A percentile compares a stretch with the other conserved stretches of the same genome.
Evolutionary conservation across 2,113 vertebrate genomes (phyloP).

Genomic region (Bungarus multicinctus): DNA sequence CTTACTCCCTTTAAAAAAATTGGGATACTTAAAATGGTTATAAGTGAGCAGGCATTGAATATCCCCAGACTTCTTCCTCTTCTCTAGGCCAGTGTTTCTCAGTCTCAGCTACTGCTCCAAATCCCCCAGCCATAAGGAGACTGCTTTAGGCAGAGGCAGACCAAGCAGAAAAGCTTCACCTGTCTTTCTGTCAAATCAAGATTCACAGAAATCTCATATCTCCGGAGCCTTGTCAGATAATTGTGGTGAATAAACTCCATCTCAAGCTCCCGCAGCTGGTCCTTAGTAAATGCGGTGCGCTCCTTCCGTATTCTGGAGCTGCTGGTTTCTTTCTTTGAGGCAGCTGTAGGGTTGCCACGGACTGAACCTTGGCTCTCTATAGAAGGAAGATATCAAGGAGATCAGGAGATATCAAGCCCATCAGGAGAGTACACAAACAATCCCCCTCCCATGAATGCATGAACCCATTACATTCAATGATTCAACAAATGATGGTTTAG

Average conservation of each 20-base stretch:
- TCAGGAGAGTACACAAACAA: not conserved
- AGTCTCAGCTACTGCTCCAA: not conserved
- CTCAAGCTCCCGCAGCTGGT: slow-evolving; percentile 92
- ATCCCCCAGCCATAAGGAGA: not conserved
- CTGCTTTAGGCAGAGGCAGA: not conserved
- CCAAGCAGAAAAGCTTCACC: slow-evolving; percentile 62
- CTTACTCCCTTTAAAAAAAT: not conserved
- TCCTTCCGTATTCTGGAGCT: slow-evolving; percentile 88
- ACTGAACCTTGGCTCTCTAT: slow-evolving; percentile 72
- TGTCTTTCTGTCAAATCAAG: slow-evolving; percentile 96
- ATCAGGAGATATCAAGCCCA: not conserved
- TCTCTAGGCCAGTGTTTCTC: not conserved
- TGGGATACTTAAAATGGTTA: not conserved
- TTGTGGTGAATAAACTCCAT: slow-evolving; percentile 96
- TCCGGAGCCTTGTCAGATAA: slow-evolving; percentile 92
- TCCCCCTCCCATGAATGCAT: not conserved
- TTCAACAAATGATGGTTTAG: not conserved
- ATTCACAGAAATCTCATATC: slow-evolving; percentile 97
- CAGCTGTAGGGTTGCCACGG: slow-evolving; percentile 10
- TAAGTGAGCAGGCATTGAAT: not conserved
- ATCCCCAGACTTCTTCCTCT: not conserved
- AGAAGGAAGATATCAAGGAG: not conserved
- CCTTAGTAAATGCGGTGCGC: slow-evolving; percentile 94
- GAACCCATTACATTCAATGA: not conserved
- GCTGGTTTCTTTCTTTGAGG: slow-evolving; percentile 73